Conservation (phyloP, 2,797 vertebrate species). For the Sebastes steindachneri region DNA sequence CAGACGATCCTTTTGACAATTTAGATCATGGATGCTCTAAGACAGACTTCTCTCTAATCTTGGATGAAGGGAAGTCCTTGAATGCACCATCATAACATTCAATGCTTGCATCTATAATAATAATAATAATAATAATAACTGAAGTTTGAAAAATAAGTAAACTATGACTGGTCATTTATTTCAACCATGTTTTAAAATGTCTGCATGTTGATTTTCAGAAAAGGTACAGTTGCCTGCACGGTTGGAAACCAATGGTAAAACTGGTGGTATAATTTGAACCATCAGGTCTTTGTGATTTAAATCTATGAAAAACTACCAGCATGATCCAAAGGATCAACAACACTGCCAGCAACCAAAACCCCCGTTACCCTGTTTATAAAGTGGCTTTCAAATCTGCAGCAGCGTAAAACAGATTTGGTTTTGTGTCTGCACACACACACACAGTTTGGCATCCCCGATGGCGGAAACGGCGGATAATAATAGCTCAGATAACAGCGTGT, state of each 20-base stretch:
- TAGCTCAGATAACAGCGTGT: conserved; percentile 37
- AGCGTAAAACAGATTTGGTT: conserved; percentile 11
- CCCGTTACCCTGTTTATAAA: not conserved
- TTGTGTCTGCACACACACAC: not conserved
- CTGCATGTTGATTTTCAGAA: not conserved
- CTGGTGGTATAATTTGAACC: not conserved
- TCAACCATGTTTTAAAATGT: not conserved
- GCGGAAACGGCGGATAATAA: conserved; percentile 39
- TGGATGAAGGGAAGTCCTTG: not conserved
- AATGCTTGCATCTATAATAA: no score
- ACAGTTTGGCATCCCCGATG: conserved; percentile 3
- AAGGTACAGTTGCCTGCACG: no score
- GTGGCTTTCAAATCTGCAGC: conserved; percentile 18
- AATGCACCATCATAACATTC: not conserved
- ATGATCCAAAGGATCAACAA: not conserved
- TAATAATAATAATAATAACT: no score
- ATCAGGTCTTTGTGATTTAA: not conserved
- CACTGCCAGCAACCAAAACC: not conserved
- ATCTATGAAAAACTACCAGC: not conserved
- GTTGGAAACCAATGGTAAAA: not conserved
- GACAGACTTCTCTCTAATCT: not conserved
- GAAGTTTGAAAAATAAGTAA: not conserved
- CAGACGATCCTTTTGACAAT: not conserved
- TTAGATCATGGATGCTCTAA: not conserved
- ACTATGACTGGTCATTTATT: not conserved